Evolutionary conservation across 1,140 invertebrate genomes (phyloP).

Genomic region (Catajapyx aquilonaris): DNA sequence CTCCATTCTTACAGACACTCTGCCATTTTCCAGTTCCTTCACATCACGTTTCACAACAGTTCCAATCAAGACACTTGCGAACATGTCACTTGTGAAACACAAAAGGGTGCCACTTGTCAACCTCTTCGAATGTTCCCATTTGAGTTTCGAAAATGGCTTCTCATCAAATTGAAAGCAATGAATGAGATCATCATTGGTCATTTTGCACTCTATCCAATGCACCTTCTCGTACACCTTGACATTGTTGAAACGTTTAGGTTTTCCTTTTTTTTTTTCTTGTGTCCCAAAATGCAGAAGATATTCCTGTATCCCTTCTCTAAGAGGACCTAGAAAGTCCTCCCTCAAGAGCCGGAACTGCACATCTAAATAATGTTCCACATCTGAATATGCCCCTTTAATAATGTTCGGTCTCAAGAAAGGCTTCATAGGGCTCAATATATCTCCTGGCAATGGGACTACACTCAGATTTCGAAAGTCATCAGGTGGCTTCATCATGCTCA

Average conservation of each 20-base stretch:
- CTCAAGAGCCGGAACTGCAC: constrained; percentile 49
- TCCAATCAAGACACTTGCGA: constrained; percentile 25
- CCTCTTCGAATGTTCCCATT: constrained; percentile 18
- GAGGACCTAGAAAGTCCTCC: constrained; percentile 44
- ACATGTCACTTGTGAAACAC: constrained; percentile 25
- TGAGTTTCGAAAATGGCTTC: constrained; percentile 11
- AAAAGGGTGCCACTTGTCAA: constrained; percentile 27
- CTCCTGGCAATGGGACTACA: background rate
- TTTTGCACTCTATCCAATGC: constrained; percentile 3
- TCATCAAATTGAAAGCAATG: background rate
- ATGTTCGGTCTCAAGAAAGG: constrained; percentile 33
- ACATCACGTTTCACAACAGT: constrained; percentile 20
- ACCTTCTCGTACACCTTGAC: constrained; percentile 7
- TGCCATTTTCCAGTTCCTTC: constrained; percentile 20
- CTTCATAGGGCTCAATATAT: background rate
- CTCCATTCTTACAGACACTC: constrained; percentile 25
- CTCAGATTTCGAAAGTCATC: background rate
- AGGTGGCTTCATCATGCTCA: background rate
- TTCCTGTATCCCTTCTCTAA: constrained; percentile 28
- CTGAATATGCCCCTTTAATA: constrained; percentile 31
- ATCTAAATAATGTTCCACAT: constrained; percentile 49
- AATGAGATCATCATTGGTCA: background rate
- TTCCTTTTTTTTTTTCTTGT: background rate
- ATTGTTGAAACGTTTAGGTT: constrained; percentile 1
- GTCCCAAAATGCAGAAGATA: constrained; percentile 5